Evolutionary conservation across 2,797 vertebrate species (phyloP).

Genomic region (Poeciliopsis infans): DNA sequence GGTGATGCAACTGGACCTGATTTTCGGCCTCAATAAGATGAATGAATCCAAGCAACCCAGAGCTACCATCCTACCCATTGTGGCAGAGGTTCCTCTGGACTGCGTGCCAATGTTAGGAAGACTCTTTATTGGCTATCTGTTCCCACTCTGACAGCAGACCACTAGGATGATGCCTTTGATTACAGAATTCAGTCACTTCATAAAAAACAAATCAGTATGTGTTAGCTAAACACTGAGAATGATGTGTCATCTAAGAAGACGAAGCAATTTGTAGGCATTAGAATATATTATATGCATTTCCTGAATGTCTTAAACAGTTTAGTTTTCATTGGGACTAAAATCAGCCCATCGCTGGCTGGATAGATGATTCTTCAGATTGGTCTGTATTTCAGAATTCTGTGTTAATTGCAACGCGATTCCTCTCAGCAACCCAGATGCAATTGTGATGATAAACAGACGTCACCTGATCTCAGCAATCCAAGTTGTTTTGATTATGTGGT

Average conservation of each 20-base stretch:
- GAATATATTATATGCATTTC: neutral
- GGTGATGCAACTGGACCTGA: conserved; percentile 83
- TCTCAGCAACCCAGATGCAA: conserved; percentile 35
- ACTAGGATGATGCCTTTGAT: neutral
- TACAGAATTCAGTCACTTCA: neutral
- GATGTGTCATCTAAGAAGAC: neutral
- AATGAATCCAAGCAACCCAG: conserved; percentile 80
- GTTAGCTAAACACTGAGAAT: neutral
- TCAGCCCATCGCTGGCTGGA: neutral
- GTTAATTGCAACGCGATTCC: conserved; percentile 30
- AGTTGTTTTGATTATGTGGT: conserved; percentile 57
- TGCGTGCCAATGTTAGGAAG: conserved; percentile 37
- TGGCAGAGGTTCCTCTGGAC: conserved; percentile 77
- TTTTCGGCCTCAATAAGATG: conserved; percentile 86
- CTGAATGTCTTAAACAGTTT: neutral
- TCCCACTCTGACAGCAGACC: neutral
- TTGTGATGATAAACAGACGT: conserved; percentile 52
- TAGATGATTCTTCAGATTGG: neutral
- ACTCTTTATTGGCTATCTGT: neutral
- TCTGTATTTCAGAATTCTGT: neutral
- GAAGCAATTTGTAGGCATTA: neutral
- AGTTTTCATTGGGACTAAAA: neutral
- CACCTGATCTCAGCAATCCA: conserved; percentile 57
- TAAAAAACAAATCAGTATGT: neutral
- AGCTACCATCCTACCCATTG: conserved; percentile 34